Base-by-base conservation (phyloP, 2,797 vertebrate genomes). In the Rhyacichthys aspro region DNA sequence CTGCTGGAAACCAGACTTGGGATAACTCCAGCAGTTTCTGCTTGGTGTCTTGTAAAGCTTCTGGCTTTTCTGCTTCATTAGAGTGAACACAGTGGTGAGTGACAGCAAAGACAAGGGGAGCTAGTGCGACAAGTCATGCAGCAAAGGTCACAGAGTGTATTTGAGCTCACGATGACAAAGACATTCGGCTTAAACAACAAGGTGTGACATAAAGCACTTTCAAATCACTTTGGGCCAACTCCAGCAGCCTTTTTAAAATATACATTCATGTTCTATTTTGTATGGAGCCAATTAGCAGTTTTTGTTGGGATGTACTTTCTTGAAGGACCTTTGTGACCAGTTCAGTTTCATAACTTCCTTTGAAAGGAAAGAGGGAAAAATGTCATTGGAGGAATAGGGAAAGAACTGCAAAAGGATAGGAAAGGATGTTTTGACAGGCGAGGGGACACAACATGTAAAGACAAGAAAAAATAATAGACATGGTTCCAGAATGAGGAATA, bases 31-130 rank as follows among this genome's bases (percentile, higher is more conserved):
- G 67, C 64, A 53, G 56, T 67, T 77, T 79, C 67, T 76, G 53
- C 69, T 17, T 66, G 60, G 38, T 72, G 52, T 79, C 43, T 78
- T 71, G 59, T 69, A 68, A 78, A 79, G 70, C 76, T 61, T 48
- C 45, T 63, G 76, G 78, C 63, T 79, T 87, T 86, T 84, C 79
- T 79, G 81, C 83, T 84, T 82, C 81, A 66, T 85, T 88, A 83
- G 72, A 72, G 67, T 70, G 43, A 86, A 75, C 79, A 76, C 74
- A 41, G 63, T 16, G 23, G 55, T 76, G 76, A 89, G 74, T 78
- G 84, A 82, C 81, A 81, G 83, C 63, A 59, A 56, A 78, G 79
- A 74, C 74, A 59, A 36, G 64, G 39, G 55, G 72, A 36, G 70
- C 54, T 11, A 18, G 63, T 28, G 73, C 33, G 38, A 70, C 69